These are phyloP conservation scores for Campaea margaritaria DNA, from an alignment of 2,888 invertebrate genomes.

Conservation along the genomic window DNA sequence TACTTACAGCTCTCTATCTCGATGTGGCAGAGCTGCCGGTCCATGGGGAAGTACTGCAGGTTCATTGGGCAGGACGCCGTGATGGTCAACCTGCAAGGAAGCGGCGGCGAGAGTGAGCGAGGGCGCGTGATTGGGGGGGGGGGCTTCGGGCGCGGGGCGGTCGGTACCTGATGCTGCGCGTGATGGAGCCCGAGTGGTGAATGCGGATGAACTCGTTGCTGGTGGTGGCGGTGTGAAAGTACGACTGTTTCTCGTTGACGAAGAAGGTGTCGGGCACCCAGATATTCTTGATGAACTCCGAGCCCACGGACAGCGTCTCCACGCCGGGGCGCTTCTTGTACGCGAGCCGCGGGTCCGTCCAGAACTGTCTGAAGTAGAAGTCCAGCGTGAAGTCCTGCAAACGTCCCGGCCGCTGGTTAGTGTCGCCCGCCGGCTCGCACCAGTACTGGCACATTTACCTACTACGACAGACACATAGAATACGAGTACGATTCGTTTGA, in stretches of 20 bases:
- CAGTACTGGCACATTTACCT: conserved; percentile 5
- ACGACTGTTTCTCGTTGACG: conserved; percentile 99
- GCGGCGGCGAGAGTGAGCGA: background rate
- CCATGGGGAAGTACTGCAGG: conserved; percentile 97
- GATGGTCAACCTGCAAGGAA: conserved; percentile 91
- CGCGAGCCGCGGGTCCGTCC: conserved; percentile 96
- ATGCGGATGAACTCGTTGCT: conserved; percentile 98
- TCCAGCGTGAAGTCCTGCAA: conserved; percentile 96
- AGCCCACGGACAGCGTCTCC: conserved; percentile 94
- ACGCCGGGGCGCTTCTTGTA: conserved; percentile 94
- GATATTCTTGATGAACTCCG: conserved; percentile 97
- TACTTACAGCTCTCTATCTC: conserved; percentile 98
- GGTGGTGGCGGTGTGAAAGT: conserved; percentile 99
- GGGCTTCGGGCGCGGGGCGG: background rate
- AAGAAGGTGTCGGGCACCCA: conserved; percentile 99
- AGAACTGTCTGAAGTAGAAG: conserved; percentile 98
- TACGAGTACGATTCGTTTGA: conserved; percentile 24
- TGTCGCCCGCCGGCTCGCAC: conserved; percentile 4
- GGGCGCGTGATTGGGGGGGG: background rate
- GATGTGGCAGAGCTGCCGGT: conserved; percentile 95
- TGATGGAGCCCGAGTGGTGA: conserved; percentile 95
- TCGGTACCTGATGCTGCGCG: conserved; percentile 93
- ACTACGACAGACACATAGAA: conserved; percentile 18
- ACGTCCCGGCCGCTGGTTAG: background rate
- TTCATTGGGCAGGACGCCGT: conserved; percentile 97